Evolutionary conservation across 2,797 vertebrate species (phyloP), one percentile per base, ranked within the genome.

Genomic region (Thalassophryne amazonica): DNA sequence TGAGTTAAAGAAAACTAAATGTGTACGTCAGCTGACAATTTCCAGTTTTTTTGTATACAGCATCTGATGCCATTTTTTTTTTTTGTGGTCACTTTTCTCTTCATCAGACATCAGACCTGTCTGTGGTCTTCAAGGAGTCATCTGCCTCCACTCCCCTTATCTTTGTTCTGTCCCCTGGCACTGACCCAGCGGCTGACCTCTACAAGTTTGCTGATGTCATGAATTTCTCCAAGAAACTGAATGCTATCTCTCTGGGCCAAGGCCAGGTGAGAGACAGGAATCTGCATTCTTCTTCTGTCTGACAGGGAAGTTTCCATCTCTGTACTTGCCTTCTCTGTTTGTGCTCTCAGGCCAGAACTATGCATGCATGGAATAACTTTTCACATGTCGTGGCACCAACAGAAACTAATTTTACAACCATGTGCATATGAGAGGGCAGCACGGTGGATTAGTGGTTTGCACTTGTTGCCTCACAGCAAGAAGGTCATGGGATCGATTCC

Each of bases 141-240:
- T 89, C 88, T 37, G 75, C 89, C 7, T 84, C 65, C 48, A 92
- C 85, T 0, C 92, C 95, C 0, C 84, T 97, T 54, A 92, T 96
- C 65, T 95, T 98, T 0, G 88, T 98, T 66, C 86, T 97, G 17
- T 96, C 94, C 0, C 92, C 94, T 0, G 94, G 95, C 34, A 94
- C 94, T 3, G 94, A 97, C 73, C 95, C 95, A 0, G 93, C 94
- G 20, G 91, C 91, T 0, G 91, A 94, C 75, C 93, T 98, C 43
- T 96, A 95, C 85, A 97, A 93, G 60, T 96, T 97, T 79, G 93
- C 95, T 5, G 94, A 96, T 59, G 86, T 87, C 73, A 96, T 94
- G 93, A 92, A 91, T 58, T 97, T 98, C 80, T 92, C 94, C 16
- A 91, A 93, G 58, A 98, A 96, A 72, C 87, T 96, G 27, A 87